Conservation (phyloP, 2,797 vertebrate species). For the Tadarida brasiliensis region DNA sequence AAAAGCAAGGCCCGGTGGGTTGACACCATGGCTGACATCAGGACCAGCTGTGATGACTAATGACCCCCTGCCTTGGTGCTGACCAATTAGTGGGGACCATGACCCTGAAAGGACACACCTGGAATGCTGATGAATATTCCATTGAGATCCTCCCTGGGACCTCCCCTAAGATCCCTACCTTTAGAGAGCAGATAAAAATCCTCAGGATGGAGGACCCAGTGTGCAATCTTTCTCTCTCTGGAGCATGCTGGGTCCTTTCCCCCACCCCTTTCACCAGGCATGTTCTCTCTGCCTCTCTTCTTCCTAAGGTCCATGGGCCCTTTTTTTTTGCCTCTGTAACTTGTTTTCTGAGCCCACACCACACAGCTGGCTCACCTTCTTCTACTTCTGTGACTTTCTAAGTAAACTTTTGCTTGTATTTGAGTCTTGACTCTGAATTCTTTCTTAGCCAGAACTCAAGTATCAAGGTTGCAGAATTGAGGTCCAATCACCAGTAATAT, state of each 20-base stretch:
- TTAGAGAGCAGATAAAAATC: neutral
- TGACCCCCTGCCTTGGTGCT: neutral
- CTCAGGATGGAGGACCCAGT: neutral
- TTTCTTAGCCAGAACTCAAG: neutral
- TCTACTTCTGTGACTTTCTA: neutral
- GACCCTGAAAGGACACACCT: neutral
- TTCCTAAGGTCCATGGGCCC: neutral
- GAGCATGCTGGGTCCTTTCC: neutral
- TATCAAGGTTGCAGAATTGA: neutral
- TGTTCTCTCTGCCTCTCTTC: neutral
- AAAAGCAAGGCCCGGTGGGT: neutral
- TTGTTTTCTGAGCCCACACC: neutral
- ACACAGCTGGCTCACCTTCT: neutral
- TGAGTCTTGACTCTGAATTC: neutral
- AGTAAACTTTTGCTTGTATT: neutral
- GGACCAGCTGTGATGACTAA: neutral
- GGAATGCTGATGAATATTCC: neutral
- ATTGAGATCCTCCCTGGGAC: neutral
- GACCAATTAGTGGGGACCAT: neutral
- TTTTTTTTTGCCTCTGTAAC: neutral
- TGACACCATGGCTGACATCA: too few species aligned
- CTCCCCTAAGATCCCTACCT: neutral
- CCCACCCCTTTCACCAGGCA: neutral
- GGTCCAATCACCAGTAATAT: neutral
- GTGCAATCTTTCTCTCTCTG: neutral